Conservation (phyloP, 2,797 vertebrate genomes). For the Erpetoichthys calabaricus region DNA sequence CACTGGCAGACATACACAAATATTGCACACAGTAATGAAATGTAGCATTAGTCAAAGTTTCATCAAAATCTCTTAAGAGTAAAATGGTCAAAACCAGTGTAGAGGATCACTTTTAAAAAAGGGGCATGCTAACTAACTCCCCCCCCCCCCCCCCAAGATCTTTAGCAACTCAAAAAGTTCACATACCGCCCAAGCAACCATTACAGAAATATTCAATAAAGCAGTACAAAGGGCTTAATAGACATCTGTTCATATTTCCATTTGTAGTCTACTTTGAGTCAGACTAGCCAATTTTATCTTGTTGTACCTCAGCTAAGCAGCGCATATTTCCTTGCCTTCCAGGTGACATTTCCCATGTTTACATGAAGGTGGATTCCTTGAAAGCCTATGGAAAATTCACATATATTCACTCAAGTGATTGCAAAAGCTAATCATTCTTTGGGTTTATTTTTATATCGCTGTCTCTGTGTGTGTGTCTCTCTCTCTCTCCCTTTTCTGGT, state of each 20-base stretch:
- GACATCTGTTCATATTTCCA: conserved; percentile 13
- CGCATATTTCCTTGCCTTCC: conserved; percentile 41
- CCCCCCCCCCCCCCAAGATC: conserved; percentile 42
- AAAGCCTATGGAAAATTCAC: conserved; percentile 36
- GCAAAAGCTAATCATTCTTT: conserved; percentile 27
- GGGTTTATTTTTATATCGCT: conserved; percentile 28
- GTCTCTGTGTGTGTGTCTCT: conserved; percentile 40
- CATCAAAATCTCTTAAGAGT: conserved; percentile 39
- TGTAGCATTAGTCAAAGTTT: conserved; percentile 35
- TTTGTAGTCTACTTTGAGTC: conserved; percentile 23
- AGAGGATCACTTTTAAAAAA: conserved; percentile 54
- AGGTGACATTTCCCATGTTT: conserved; percentile 56
- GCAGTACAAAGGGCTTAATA: conserved; percentile 18
- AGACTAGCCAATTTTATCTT: conserved; percentile 20
- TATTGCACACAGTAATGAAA: conserved; percentile 60
- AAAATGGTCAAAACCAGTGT: conserved; percentile 54
- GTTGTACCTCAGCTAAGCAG: conserved; percentile 25
- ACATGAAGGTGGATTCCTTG: conserved; percentile 59
- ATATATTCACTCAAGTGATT: conserved; percentile 26
- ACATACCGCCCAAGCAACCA: conserved; percentile 39
- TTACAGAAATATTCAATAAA: conserved; percentile 19
- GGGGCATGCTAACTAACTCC: conserved; percentile 29
- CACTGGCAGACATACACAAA: conserved; percentile 37
- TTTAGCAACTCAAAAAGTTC: conserved; percentile 43
- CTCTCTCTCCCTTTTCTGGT: no score